A percentile compares a stretch with the other conserved stretches of the same genome.
These are phyloP conservation scores for Philypnodon macrostomus DNA, from an alignment of 2,797 vertebrate genomes.

Conservation along the genomic window DNA sequence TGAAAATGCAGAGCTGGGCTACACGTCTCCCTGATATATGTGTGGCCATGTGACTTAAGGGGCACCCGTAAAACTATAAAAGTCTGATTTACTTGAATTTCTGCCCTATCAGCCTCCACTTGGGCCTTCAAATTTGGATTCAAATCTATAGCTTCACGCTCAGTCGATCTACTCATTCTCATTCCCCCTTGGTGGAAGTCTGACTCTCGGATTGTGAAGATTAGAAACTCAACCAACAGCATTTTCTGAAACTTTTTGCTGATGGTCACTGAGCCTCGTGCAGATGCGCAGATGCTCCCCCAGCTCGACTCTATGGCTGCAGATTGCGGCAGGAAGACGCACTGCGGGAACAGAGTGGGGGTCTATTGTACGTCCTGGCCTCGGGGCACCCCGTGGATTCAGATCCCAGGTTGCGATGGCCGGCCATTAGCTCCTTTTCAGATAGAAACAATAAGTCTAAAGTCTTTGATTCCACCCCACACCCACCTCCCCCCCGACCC, in stretches of 20 bases:
- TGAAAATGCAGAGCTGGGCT: not conserved
- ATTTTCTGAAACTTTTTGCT: conserved; percentile 52
- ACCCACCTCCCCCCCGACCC: conserved; percentile 40
- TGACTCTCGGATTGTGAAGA: too few relatives aligned
- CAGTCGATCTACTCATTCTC: too few relatives aligned
- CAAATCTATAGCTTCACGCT: too few relatives aligned
- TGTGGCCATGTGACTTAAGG: too few relatives aligned
- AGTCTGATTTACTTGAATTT: too few relatives aligned
- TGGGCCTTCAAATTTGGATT: too few relatives aligned
- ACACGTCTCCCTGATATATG: too few relatives aligned
- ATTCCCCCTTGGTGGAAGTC: too few relatives aligned
- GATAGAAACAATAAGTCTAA: conserved; percentile 79
- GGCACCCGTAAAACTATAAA: too few relatives aligned
- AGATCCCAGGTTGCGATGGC: conserved; percentile 81
- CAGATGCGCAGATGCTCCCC: conserved; percentile 73
- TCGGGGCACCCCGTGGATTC: conserved; percentile 77
- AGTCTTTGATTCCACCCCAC: conserved; percentile 78
- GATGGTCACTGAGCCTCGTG: conserved; percentile 27
- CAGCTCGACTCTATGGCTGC: conserved; percentile 58
- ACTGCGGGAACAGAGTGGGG: conserved; percentile 72
- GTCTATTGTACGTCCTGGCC: conserved; percentile 70
- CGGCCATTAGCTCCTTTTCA: conserved; percentile 84
- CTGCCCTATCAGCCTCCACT: too few relatives aligned
- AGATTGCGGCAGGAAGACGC: conserved; percentile 83
- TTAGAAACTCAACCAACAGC: too few relatives aligned